Conservation (phyloP, 1,140 invertebrate genomes). For the Saccostrea cuccullata region DNA sequence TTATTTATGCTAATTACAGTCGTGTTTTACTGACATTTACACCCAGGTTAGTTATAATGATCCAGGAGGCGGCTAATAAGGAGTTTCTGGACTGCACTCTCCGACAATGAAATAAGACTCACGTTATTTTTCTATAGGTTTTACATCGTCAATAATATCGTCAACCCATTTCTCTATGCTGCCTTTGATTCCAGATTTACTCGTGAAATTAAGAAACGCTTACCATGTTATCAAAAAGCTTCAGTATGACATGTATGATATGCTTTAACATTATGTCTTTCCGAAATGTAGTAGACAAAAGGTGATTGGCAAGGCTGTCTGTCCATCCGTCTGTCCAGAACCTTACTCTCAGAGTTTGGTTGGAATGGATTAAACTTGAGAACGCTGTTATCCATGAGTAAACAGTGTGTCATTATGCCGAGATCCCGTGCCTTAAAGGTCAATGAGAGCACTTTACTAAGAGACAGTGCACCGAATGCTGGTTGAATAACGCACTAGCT, state of each 20-base stretch:
- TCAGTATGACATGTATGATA: not conserved
- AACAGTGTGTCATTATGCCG: too few relatives aligned
- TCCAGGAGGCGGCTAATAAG: not conserved
- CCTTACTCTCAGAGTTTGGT: too few relatives aligned
- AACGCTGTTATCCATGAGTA: too few relatives aligned
- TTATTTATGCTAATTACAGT: slow-evolving; percentile 38
- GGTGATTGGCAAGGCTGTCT: too few relatives aligned
- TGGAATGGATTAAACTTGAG: too few relatives aligned
- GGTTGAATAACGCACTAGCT: too few relatives aligned
- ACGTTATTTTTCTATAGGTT: slow-evolving; percentile 35
- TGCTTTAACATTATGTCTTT: too few relatives aligned
- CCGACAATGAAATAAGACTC: not conserved
- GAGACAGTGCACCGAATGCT: too few relatives aligned
- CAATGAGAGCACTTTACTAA: too few relatives aligned
- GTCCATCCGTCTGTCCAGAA: too few relatives aligned
- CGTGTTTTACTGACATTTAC: slow-evolving; percentile 37
- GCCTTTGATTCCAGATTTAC: slow-evolving; percentile 41
- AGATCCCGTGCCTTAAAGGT: too few relatives aligned
- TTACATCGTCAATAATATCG: slow-evolving; percentile 44
- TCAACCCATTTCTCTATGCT: slow-evolving; percentile 46
- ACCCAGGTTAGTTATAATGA: slow-evolving; percentile 42
- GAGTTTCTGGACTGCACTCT: slow-evolving; percentile 41
- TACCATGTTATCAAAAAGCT: slow-evolving; percentile 2
- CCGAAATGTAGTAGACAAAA: too few relatives aligned
- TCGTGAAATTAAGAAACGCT: not conserved